These are phyloP conservation scores for Leptatherina wallacei DNA, from an alignment of 2,797 vertebrate genomes.

Conservation along the genomic window DNA sequence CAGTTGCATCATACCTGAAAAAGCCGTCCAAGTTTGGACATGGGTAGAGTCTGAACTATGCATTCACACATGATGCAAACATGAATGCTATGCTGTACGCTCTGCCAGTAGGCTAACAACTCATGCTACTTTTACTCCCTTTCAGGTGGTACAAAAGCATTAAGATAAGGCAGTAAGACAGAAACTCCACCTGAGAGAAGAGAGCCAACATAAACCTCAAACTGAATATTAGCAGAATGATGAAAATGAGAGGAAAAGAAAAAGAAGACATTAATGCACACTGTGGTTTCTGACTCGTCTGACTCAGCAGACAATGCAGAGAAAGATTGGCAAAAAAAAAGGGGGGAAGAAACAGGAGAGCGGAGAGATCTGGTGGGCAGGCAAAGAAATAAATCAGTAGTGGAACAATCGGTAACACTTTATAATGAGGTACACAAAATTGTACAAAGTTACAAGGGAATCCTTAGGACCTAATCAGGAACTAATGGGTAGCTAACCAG, in stretches of 20 bases:
- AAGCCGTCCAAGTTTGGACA: constrained; percentile 27
- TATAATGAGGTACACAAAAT: too few species aligned
- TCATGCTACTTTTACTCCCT: constrained; percentile 22
- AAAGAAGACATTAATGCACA: not conserved
- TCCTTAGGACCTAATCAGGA: too few species aligned
- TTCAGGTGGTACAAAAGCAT: not conserved
- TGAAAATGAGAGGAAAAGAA: not conserved
- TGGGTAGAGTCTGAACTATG: constrained; percentile 8
- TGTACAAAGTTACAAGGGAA: too few species aligned
- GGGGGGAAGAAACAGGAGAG: constrained; percentile 17
- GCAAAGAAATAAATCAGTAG: constrained; percentile 30
- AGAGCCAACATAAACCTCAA: not conserved
- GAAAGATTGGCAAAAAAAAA: not conserved
- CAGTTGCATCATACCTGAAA: constrained; percentile 42
- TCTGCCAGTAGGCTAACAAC: constrained; percentile 10
- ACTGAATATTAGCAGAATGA: not conserved
- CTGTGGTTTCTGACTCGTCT: not conserved
- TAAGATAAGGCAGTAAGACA: not conserved
- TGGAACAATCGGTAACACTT: too few species aligned
- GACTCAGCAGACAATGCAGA: not conserved
- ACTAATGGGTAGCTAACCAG: too few species aligned
- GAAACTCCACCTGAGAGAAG: constrained; percentile 11
- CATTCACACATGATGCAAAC: constrained; percentile 26
- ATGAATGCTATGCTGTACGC: not conserved
- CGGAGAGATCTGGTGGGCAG: constrained; percentile 46